Evolutionary conservation across 2,888 invertebrate genomes (phyloP).

Genomic region (Diploptera punctata): DNA sequence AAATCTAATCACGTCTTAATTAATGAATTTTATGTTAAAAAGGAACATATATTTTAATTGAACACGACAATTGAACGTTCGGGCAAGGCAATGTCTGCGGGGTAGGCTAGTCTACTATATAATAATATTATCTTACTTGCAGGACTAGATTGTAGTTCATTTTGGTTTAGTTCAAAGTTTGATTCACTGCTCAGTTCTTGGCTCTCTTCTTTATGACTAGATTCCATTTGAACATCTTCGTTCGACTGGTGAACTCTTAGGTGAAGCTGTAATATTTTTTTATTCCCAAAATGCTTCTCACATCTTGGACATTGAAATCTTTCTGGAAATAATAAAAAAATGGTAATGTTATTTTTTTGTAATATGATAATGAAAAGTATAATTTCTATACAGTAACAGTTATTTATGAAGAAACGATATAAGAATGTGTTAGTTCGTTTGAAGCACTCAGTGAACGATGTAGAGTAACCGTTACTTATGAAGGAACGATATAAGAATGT

Average conservation of each 20-base stretch:
- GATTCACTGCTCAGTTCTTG: background rate
- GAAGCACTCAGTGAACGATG: no score
- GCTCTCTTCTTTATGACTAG: slow-evolving; percentile 3
- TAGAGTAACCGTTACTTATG: no score
- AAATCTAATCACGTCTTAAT: no score
- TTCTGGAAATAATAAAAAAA: slow-evolving; percentile 36
- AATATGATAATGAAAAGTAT: background rate
- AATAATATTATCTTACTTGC: background rate
- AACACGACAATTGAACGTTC: no score
- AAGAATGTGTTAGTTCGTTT: no score
- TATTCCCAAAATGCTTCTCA: slow-evolving; percentile 44
- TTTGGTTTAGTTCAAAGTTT: background rate
- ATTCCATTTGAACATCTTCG: background rate
- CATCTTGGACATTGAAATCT: slow-evolving; percentile 44
- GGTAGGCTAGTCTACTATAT: no score
- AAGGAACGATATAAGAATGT: no score
- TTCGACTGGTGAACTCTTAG: slow-evolving; percentile 42
- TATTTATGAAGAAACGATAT: no score
- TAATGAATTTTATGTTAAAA: no score
- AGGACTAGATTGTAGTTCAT: slow-evolving; percentile 7
- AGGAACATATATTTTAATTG: no score
- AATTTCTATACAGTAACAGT: background rate
- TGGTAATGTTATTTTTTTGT: no score
- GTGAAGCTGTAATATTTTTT: slow-evolving; percentile 44
- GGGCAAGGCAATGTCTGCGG: no score